Conservation (phyloP, 92 coral and sea anemone species). For the Epizoanthus scotinus region DNA sequence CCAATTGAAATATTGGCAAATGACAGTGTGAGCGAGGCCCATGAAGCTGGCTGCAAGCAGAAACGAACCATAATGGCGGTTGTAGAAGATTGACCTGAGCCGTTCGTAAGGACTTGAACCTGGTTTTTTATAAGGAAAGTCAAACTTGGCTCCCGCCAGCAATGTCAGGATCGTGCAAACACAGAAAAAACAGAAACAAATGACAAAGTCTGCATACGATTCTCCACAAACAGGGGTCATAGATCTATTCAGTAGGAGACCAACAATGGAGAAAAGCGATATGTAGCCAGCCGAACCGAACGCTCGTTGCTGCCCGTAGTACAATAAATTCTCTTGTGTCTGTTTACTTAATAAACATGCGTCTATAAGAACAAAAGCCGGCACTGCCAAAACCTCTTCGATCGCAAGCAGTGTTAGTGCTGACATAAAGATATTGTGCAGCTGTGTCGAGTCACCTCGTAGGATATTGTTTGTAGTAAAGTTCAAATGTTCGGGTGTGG, state of each 20-base stretch:
- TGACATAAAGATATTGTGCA: conserved; percentile 66
- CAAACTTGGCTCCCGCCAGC: conserved; percentile 71
- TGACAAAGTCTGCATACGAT: conserved; percentile 80
- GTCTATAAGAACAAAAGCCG: conserved; percentile 70
- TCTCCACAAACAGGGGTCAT: conserved; percentile 84
- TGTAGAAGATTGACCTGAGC: conserved; percentile 64
- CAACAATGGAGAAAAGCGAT: conserved; percentile 65
- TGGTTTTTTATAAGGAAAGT: conserved; percentile 52
- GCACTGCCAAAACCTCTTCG: conserved; percentile 67
- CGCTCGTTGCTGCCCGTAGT: conserved; percentile 84
- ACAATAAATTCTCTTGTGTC: conserved; percentile 55
- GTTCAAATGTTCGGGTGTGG: conserved; percentile 23
- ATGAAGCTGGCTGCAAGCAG: conserved; percentile 62
- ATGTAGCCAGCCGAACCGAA: conserved; percentile 93
- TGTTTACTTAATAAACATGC: conserved; percentile 74
- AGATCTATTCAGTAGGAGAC: conserved; percentile 79
- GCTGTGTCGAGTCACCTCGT: conserved; percentile 51
- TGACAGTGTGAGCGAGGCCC: conserved; percentile 81
- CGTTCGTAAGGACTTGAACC: conserved; percentile 50
- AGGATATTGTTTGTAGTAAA: conserved; percentile 62
- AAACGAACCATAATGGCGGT: conserved; percentile 77
- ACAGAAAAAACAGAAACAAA: conserved; percentile 85
- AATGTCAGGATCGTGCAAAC: conserved; percentile 70
- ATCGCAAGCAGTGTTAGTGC: conserved; percentile 63
- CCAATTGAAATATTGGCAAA: conserved; percentile 67